Evolutionary conservation across 2,888 invertebrate species (phyloP), one percentile per base, ranked within the genome.

Genomic region (Drosophila flavopinicola): DNA sequence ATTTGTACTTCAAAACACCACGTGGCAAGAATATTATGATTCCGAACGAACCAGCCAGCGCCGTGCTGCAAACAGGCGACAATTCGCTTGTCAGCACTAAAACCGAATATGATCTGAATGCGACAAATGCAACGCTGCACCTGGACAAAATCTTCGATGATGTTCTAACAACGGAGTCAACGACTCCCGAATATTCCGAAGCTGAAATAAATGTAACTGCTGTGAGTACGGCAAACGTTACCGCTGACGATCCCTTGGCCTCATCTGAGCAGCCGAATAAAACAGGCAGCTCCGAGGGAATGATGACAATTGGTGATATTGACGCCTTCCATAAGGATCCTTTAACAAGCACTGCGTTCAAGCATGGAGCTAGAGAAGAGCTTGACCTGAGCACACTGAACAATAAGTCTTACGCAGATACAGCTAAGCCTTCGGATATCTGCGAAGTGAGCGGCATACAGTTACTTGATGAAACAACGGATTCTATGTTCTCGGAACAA

Each of bases 21-120:
- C 82, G 88, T 17, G 89, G 89, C 9, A 88, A 85, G 59, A 76
- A 88, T 48, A 59, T 88, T 1, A 90, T 90, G 90, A 80, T 90
- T 35, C 82, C 89, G 4, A 85, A 69, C 25, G 78, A 88, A 0
- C 90, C 90, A 0, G 84, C 89, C 3, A 90, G 90, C 66, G 80
- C 88, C 0, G 66, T 88, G 6, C 65, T 90, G 13, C 83, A 90
- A 32, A 66, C 79, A 15, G 59, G 70, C 0, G 41, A 61, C 0
- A 77, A 74, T 48, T 76, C 82, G 0, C 27, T 82, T 1, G 75
- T 74, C 23, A 47, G 82, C 9, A 53, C 78, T 7, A n/a, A n/a
- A n/a, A 80, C 85, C 4, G 88, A 90, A 66, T 90, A 83, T 64
- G 87, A 90, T 61, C 64, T 90, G 3, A 87, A 87, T 56, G 75